A percentile compares a stretch with the other conserved stretches of the same genome.
Conservation (phyloP, 1,140 invertebrate genomes). For the Mercenaria mercenaria region DNA sequence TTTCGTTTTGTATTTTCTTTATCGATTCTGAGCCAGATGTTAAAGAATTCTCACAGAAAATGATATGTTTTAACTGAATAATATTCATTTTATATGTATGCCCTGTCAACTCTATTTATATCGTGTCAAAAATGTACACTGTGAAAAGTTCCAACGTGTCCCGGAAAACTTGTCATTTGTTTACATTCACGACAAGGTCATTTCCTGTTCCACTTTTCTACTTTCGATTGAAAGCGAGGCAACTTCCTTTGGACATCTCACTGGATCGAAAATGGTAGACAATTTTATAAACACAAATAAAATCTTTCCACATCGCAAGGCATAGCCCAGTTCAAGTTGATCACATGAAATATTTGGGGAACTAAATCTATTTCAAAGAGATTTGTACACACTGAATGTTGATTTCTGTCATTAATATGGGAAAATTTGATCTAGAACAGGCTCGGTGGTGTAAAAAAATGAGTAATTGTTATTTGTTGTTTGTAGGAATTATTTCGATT, state of each 20-base stretch:
- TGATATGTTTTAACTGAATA: background rate
- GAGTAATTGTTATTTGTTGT: too few relatives aligned
- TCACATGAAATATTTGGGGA: too few relatives aligned
- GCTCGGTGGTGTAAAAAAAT: too few relatives aligned
- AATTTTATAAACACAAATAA: background rate
- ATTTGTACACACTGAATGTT: too few relatives aligned
- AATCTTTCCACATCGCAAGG: slow-evolving; percentile 25
- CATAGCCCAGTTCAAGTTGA: too few relatives aligned
- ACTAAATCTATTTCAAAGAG: too few relatives aligned
- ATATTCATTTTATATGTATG: slow-evolving; percentile 4
- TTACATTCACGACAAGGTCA: slow-evolving; percentile 48
- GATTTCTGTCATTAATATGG: too few relatives aligned
- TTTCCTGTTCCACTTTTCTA: slow-evolving; percentile 55
- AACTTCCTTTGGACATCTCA: slow-evolving; percentile 56
- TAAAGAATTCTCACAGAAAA: background rate
- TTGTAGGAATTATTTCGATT: too few relatives aligned
- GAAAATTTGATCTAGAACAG: too few relatives aligned
- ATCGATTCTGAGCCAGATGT: background rate
- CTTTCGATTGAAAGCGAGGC: slow-evolving; percentile 63
- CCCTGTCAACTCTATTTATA: slow-evolving; percentile 36
- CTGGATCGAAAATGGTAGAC: slow-evolving; percentile 63
- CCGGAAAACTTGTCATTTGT: slow-evolving; percentile 68
- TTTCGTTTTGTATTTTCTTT: background rate
- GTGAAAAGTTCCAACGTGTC: slow-evolving; percentile 74
- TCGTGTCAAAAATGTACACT: slow-evolving; percentile 12